phyloP scores from a whole-genome alignment of 2,888 invertebrate genomes.

The Cosmia trapezina region DNA sequence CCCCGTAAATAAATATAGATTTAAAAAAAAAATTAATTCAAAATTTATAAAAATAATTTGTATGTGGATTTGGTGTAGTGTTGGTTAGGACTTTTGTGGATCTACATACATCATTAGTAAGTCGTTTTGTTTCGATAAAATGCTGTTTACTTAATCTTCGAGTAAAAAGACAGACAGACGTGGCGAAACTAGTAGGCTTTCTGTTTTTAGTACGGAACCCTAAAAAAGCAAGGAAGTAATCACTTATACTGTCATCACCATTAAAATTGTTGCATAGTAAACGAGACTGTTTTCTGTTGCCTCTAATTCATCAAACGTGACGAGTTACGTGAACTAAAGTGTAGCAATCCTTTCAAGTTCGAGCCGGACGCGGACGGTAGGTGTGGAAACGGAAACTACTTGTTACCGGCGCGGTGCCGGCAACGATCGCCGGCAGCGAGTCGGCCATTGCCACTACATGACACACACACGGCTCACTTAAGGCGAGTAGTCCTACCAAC shows the following conservation, averaged over 20 bases:
- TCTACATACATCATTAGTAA: not conserved
- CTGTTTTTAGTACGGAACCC: not conserved
- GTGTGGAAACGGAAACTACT: constrained; percentile 61
- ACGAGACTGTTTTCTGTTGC: constrained; percentile 33
- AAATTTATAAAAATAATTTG: not conserved
- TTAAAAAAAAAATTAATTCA: not conserved
- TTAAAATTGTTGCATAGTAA: constrained; percentile 29
- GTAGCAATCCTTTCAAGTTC: constrained; percentile 64
- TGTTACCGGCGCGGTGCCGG: no score
- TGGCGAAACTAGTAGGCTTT: not conserved
- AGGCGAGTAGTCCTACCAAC: not conserved
- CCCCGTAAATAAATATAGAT: no score
- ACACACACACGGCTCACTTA: constrained; percentile 38
- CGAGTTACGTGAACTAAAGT: constrained; percentile 60
- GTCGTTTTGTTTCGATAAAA: not conserved
- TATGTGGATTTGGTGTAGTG: not conserved
- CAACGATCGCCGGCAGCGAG: constrained; percentile 6
- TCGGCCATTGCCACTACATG: constrained; percentile 26
- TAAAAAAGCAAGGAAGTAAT: constrained; percentile 7
- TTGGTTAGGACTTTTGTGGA: not conserved
- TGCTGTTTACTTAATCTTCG: not conserved
- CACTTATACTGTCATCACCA: constrained; percentile 30
- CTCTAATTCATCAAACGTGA: constrained; percentile 45
- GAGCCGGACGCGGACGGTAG: constrained; percentile 31
- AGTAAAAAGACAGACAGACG: not conserved